Percentiles rank a stretch among this genome's conserved stretches.
These are phyloP conservation scores for Lingula anatina DNA, from an alignment of 2,888 invertebrate genomes.

Conservation along the genomic window DNA sequence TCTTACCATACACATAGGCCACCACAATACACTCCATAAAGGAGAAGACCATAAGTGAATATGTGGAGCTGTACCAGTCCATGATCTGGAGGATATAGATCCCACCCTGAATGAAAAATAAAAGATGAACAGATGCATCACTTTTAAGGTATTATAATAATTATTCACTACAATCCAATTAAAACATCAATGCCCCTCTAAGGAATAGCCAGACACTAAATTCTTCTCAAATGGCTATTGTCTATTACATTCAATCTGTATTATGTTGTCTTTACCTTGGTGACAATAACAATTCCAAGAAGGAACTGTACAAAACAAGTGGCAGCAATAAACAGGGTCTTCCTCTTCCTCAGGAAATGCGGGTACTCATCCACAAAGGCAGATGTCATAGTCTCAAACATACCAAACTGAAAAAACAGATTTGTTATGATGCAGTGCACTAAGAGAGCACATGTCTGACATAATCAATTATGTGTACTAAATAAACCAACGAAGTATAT, in stretches of 20 bases:
- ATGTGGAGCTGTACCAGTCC: slow-evolving; percentile 52
- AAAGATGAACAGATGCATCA: no score
- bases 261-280: slow-evolving; percentile 73
- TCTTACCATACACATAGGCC: slow-evolving; percentile 48
- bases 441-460: no score
- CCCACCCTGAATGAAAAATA: slow-evolving; percentile 26
- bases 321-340: slow-evolving; percentile 60
- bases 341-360: slow-evolving; percentile 54
- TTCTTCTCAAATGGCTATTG: no score
- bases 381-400: slow-evolving; percentile 72
- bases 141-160: no score
- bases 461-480: no score
- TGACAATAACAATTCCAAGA: slow-evolving; percentile 68
- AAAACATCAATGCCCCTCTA: no score
- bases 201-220: no score
- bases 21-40: slow-evolving; percentile 45
- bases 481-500: no score
- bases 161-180: no score
- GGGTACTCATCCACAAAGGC: slow-evolving; percentile 71
- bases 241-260: no score
- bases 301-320: slow-evolving; percentile 63
- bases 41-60: slow-evolving; percentile 52
- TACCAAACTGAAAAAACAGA: slow-evolving; percentile 86
- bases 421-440: no score
- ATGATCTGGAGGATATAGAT: slow-evolving; percentile 50